These are phyloP conservation scores for Leptopilina syphax DNA, from an alignment of 2,888 invertebrate species.

Conservation along the genomic window DNA sequence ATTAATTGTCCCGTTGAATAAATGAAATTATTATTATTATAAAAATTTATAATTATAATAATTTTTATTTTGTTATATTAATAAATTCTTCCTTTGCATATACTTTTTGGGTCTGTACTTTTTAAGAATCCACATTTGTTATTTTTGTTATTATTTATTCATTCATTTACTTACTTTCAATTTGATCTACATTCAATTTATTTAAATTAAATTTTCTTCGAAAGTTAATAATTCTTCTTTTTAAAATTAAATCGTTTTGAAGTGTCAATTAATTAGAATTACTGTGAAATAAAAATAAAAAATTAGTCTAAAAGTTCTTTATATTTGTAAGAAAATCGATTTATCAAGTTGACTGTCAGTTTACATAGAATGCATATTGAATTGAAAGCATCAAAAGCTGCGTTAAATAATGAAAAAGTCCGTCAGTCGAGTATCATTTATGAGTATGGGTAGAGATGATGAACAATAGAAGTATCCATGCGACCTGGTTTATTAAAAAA, in stretches of 20 bases:
- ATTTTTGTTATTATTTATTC: too few species aligned
- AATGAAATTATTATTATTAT: too few species aligned
- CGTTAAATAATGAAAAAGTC: slow-evolving; percentile 21
- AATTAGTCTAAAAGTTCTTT: not conserved
- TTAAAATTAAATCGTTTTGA: not conserved
- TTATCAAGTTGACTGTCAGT: slow-evolving; percentile 19
- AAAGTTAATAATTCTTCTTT: not conserved
- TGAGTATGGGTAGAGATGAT: slow-evolving; percentile 10
- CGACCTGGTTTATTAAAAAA: slow-evolving; percentile 14
- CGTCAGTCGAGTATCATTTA: slow-evolving; percentile 18
- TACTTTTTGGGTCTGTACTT: too few species aligned
- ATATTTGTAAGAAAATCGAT: not conserved
- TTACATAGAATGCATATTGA: slow-evolving; percentile 3
- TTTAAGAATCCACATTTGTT: too few species aligned
- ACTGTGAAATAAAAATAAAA: not conserved
- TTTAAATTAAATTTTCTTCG: not conserved
- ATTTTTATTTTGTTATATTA: too few species aligned
- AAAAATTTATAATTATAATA: too few species aligned
- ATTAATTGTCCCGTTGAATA: too few species aligned
- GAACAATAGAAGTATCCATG: slow-evolving; percentile 19
- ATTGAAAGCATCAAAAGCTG: slow-evolving; percentile 31
- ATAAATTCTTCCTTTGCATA: too few species aligned
- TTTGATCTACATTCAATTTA: too few species aligned
- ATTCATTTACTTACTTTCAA: too few species aligned
- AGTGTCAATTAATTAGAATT: not conserved